Base-by-base conservation (phyloP, 1,140 invertebrate species). In the Cheumatopsyche charites region DNA sequence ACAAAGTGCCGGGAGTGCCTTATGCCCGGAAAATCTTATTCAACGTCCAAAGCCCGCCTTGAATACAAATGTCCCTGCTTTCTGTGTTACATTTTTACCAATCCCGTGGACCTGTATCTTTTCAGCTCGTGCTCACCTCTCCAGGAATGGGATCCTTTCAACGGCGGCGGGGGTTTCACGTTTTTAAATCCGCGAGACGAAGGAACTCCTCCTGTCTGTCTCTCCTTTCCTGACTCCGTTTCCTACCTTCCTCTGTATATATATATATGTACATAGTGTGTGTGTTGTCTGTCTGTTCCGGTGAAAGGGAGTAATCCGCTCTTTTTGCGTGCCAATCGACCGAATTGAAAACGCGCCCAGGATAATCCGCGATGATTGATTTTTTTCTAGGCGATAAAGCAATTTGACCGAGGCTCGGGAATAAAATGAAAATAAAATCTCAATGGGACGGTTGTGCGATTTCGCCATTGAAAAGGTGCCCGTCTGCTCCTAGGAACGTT, bases 21-120 rank as follows among this genome's bases (percentile, higher is more conserved):
- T 68, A 68, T 68, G 66, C 66, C 66, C 66, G 66, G 66, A 68
- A 68, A 68, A 68, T 68, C 66, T 68, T 68, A 68, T 68, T 68
- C 66, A 68, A 68, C 66, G 47, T 68, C 66, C 66, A 68, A 68
- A 68, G 45, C 66, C 47, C 66, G 55, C 41, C 47, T 55, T 68
- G 66, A 68, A 68, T 68, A 68, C 66, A 68, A 68, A 68, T 68
- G 66, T 26, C 36, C n/a, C 29, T 26, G 66, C 66, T 68, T 55
- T 68, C 66, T 68, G 47, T 68, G 47, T 68, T 36, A 68, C 66
- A 55, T 45, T 68, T 55, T 55, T 66, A 42, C 29, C 29, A 36
- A 36, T 36, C 29, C 29, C 29, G 3, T 36, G 29, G 29, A 36
- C 29, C 42, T 63, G 41, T 63, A 63, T 63, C 29, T 63, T 63